A percentile compares a stretch with the other conserved stretches of the same genome.
These are phyloP conservation scores for Lithophane semibrunnea DNA, from an alignment of 2,888 invertebrate genomes.

Conservation along the genomic window DNA sequence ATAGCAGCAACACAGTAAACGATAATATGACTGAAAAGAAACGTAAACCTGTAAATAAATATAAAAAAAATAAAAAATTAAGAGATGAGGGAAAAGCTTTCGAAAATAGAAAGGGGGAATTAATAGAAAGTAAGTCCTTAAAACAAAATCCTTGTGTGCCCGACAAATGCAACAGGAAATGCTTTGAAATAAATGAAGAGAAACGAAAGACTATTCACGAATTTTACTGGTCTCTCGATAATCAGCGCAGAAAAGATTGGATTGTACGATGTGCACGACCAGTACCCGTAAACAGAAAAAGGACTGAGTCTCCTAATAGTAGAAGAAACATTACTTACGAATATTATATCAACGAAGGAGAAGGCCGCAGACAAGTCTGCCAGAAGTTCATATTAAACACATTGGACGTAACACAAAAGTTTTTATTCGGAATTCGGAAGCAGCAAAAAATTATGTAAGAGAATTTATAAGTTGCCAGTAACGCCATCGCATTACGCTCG, in stretches of 20 bases:
- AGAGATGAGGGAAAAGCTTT: slow-evolving; percentile 22
- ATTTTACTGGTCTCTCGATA: slow-evolving; percentile 26
- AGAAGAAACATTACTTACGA: slow-evolving; percentile 15
- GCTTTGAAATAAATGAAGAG: slow-evolving; percentile 21
- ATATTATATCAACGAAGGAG: slow-evolving; percentile 26
- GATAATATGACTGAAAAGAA: slow-evolving; percentile 17
- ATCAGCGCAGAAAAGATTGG: slow-evolving; percentile 29
- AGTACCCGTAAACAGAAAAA: slow-evolving; percentile 12
- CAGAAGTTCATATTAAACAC: slow-evolving; percentile 39
- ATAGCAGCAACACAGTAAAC: slow-evolving; percentile 17
- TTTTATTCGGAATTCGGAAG: slow-evolving; percentile 26
- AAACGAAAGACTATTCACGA: slow-evolving; percentile 14
- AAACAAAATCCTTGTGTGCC: slow-evolving; percentile 16
- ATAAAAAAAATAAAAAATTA: slow-evolving; percentile 22
- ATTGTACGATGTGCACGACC: slow-evolving; percentile 5
- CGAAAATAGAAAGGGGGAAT: slow-evolving; percentile 17
- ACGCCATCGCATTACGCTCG: slow-evolving; percentile 20
- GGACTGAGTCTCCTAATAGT: slow-evolving; percentile 20
- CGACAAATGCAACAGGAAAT: slow-evolving; percentile 20
- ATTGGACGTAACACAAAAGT: slow-evolving; percentile 42
- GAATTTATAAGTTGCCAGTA: slow-evolving; percentile 13
- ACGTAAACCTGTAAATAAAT: slow-evolving; percentile 22
- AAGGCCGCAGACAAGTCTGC: slow-evolving; percentile 17
- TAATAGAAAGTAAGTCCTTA: slow-evolving; percentile 20
- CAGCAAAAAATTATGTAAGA: slow-evolving; percentile 28